Percentiles rank a stretch among this genome's conserved stretches.
Evolutionary conservation across 2,888 invertebrate species (phyloP).

Genomic region (Diarsia brunnea): DNA sequence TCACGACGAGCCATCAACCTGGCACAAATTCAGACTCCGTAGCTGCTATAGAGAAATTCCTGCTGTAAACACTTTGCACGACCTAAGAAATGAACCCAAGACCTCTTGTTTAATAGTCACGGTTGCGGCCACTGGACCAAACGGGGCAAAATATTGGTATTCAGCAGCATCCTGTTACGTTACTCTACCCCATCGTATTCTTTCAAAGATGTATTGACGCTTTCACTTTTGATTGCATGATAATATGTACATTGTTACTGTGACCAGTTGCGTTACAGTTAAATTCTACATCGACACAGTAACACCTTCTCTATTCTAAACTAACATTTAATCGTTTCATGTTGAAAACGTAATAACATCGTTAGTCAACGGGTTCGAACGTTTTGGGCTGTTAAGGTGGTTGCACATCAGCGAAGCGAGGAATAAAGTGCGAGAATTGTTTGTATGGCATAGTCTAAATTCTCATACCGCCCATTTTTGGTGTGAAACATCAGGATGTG

Average conservation of each 20-base stretch:
- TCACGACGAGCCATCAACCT: too few species aligned
- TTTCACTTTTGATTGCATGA: neutral
- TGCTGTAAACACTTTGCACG: too few species aligned
- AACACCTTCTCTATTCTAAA: neutral
- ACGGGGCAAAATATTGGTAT: neutral
- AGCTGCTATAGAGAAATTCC: too few species aligned
- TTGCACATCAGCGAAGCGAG: neutral
- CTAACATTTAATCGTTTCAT: constrained; percentile 35
- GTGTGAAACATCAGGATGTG: neutral
- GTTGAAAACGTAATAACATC: constrained; percentile 50
- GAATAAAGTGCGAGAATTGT: neutral
- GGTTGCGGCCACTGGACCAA: too few species aligned
- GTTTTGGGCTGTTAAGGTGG: constrained; percentile 51
- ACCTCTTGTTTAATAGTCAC: too few species aligned
- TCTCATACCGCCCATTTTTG: neutral
- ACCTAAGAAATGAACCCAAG: too few species aligned
- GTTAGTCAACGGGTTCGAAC: constrained; percentile 49
- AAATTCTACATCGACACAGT: constrained; percentile 4
- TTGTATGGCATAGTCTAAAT: neutral
- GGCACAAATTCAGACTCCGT: too few species aligned
- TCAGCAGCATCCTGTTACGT: neutral
- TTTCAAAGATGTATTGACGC: neutral
- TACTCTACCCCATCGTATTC: neutral
- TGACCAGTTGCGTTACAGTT: neutral
- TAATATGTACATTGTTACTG: neutral